These are phyloP conservation scores for Anagrus nilaparvatae DNA, from an alignment of 1,140 invertebrate species.

Conservation along the genomic window DNA sequence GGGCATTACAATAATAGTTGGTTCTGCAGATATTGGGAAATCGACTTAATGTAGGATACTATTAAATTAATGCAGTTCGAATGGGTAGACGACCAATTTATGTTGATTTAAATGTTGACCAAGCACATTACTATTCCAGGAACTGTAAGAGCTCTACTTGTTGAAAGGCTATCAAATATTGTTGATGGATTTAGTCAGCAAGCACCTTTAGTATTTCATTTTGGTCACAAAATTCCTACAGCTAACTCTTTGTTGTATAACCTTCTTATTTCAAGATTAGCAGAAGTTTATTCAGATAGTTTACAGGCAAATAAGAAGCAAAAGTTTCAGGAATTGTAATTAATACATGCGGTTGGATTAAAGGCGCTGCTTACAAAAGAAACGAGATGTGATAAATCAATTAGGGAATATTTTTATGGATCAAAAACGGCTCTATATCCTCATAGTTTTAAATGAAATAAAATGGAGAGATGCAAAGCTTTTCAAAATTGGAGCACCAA, in stretches of 20 bases:
- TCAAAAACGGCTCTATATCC: conserved; percentile 91
- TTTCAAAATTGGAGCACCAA: conserved; percentile 89
- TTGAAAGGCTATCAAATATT: conserved; percentile 81
- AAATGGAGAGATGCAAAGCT: conserved; percentile 78
- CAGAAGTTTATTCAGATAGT: conserved; percentile 74
- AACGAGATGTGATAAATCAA: conserved; percentile 78
- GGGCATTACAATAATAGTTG: conserved; percentile 82
- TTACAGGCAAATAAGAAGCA: conserved; percentile 75
- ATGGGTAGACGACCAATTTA: conserved; percentile 76
- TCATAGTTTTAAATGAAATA: conserved; percentile 82
- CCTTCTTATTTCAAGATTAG: conserved; percentile 70
- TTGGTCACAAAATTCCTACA: conserved; percentile 74
- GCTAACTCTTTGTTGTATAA: conserved; percentile 80
- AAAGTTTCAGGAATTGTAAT: conserved; percentile 86
- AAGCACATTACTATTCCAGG: conserved; percentile 89
- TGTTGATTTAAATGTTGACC: conserved; percentile 93
- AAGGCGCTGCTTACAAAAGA: conserved; percentile 74
- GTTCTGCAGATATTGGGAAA: conserved; percentile 93
- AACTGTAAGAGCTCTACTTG: conserved; percentile 77
- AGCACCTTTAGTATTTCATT: conserved; percentile 87
- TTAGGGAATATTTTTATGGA: conserved; percentile 94
- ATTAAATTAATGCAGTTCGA: conserved; percentile 87
- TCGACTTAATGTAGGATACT: conserved; percentile 82
- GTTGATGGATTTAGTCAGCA: conserved; percentile 88
- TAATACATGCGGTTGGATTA: conserved; percentile 97